phyloP scores from a whole-genome alignment of 2,113 vertebrate genomes.

The Urocitellus parryii region DNA sequence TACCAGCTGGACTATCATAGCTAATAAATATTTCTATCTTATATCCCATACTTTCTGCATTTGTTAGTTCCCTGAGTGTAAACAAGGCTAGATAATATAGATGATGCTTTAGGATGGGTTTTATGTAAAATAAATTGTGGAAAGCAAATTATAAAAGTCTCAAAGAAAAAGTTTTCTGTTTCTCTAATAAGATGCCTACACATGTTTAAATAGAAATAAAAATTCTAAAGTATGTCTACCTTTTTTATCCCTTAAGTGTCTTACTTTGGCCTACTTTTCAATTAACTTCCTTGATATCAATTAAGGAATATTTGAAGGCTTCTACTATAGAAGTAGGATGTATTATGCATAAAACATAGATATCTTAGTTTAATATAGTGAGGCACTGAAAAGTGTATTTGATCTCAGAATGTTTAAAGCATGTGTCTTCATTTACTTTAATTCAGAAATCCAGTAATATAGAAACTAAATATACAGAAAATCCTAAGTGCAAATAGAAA shows the following conservation, averaged over 20 bases:
- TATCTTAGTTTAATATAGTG: not conserved
- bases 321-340: not conserved
- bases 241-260: not conserved
- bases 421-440: not conserved
- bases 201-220: not conserved
- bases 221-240: not conserved
- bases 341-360: not conserved
- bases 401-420: not conserved
- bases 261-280: not conserved
- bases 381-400: not conserved
- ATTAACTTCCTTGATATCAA: not conserved
- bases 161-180: not conserved
- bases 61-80: not conserved
- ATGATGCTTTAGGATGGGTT: not conserved
- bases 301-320: not conserved
- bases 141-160: not conserved
- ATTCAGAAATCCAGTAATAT: not conserved
- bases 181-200: fast-evolving
- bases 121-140: not conserved
- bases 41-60: fast-evolving
- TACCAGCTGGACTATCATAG: not conserved
- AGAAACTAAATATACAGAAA: conserved; percentile 7
- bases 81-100: not conserved
- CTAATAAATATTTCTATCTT: not conserved
- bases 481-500: not conserved